These are phyloP conservation scores for Crotalus helleri DNA, from an alignment of 2,113 vertebrate genomes.

Conservation along the genomic window DNA sequence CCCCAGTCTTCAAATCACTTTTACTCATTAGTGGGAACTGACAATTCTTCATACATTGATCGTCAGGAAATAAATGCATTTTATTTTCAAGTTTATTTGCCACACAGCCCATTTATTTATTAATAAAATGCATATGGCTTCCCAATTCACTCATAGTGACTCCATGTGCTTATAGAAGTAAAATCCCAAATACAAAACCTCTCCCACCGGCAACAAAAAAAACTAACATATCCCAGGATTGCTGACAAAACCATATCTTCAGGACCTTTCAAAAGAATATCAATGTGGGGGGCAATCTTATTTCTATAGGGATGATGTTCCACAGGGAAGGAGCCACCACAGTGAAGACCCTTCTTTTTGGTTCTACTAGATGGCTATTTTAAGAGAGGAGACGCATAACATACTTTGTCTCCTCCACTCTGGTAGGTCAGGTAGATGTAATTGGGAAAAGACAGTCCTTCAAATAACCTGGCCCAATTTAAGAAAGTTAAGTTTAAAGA, in stretches of 20 bases:
- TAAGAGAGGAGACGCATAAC: neutral
- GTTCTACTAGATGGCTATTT: neutral
- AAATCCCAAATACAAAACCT: neutral
- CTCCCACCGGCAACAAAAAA: neutral
- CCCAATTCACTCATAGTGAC: neutral
- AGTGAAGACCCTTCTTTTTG: too few species aligned
- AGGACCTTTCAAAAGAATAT: neutral
- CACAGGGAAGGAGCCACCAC: too few species aligned
- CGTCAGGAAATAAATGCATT: neutral
- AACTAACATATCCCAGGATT: neutral
- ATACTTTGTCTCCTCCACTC: neutral
- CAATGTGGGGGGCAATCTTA: neutral
- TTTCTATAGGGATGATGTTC: neutral
- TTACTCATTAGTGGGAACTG: neutral
- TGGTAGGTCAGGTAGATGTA: neutral
- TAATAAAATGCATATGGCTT: neutral
- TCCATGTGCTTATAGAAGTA: neutral
- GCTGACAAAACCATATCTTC: neutral
- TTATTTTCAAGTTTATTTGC: neutral
- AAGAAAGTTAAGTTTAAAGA: neutral
- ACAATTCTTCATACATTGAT: neutral
- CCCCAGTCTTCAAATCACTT: neutral
- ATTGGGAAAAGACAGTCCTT: neutral
- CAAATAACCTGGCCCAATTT: neutral
- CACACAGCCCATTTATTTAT: neutral